These are phyloP conservation scores for Drosophila albomicans DNA, from an alignment of 1,140 invertebrate genomes.

Conservation along the genomic window DNA sequence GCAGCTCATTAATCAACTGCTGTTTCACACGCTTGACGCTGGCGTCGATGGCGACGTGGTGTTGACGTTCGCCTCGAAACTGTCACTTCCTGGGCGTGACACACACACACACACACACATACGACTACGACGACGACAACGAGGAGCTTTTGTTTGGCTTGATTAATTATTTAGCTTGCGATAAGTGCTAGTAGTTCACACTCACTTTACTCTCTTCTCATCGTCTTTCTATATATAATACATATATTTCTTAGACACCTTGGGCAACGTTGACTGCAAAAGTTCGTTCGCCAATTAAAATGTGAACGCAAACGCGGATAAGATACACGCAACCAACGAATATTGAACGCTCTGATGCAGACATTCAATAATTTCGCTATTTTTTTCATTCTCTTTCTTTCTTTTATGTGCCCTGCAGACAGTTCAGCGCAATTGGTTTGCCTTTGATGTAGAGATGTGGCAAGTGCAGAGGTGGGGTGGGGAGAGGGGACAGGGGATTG, in stretches of 20 bases:
- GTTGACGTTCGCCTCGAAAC: slow-evolving; percentile 69
- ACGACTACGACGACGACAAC: not conserved
- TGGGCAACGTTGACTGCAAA: not conserved
- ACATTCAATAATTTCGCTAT: slow-evolving; percentile 13
- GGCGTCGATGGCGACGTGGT: slow-evolving; percentile 44
- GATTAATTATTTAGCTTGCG: slow-evolving; percentile 79
- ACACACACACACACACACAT: slow-evolving; percentile 34
- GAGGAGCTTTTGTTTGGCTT: slow-evolving; percentile 62
- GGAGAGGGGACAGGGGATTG: too few species aligned
- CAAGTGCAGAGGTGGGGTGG: not conserved
- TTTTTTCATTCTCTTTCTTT: not conserved
- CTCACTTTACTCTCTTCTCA: not conserved
- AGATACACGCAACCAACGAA: slow-evolving; percentile 44
- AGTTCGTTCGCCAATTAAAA: slow-evolving; percentile 47
- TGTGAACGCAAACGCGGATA: slow-evolving; percentile 30
- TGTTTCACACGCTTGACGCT: slow-evolving; percentile 35
- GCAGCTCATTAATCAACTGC: slow-evolving; percentile 79
- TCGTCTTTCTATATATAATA: not conserved
- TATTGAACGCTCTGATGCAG: slow-evolving; percentile 15
- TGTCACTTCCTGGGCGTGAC: slow-evolving; percentile 70
- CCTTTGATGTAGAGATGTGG: slow-evolving; percentile 25
- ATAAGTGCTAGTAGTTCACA: slow-evolving; percentile 31
- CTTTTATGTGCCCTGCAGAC: slow-evolving; percentile 32
- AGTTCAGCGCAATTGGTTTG: slow-evolving; percentile 39
- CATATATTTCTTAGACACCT: not conserved